Percentiles rank a stretch among this genome's conserved stretches.
phyloP scores from a whole-genome alignment of 2,888 invertebrate genomes.

The Ditula angustiorana region DNA sequence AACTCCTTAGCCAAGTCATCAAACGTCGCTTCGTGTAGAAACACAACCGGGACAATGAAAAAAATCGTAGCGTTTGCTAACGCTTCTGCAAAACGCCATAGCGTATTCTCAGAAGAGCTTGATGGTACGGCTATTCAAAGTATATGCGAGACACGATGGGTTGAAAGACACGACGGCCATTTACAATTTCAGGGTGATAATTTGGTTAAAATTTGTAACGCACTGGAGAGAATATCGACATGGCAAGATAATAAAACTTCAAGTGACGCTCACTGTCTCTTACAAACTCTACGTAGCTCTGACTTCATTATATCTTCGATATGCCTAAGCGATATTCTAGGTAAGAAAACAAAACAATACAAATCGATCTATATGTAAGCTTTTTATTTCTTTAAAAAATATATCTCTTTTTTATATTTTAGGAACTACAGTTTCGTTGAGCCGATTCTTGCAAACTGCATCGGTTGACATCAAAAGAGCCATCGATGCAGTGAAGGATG shows the following conservation, averaged over 20 bases:
- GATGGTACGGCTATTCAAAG: conserved; percentile 38
- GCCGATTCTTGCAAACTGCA: conserved; percentile 37
- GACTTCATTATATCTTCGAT: conserved; percentile 40
- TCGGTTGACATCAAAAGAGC: conserved; percentile 40
- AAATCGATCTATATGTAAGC: too few species aligned
- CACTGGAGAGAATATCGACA: conserved; percentile 39
- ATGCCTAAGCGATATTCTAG: conserved; percentile 41
- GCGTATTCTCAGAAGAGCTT: conserved; percentile 31
- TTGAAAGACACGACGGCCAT: conserved; percentile 41
- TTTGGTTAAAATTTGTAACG: conserved; percentile 42
- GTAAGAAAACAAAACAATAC: too few species aligned
- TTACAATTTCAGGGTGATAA: conserved; percentile 41
- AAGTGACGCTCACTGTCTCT: conserved; percentile 39
- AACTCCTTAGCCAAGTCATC: conserved; percentile 48
- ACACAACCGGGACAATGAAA: conserved; percentile 40
- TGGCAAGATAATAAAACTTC: conserved; percentile 42
- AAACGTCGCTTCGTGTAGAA: conserved; percentile 44
- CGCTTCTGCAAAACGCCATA: conserved; percentile 40
- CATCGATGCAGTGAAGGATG: conserved; percentile 32
- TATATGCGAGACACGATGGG: conserved; percentile 42
- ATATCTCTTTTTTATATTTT: too few species aligned
- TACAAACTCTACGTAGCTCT: conserved; percentile 40
- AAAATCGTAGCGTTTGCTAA: conserved; percentile 41
- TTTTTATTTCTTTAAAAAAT: too few species aligned
- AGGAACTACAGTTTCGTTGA: conserved; percentile 41